A percentile compares a stretch with the other conserved stretches of the same genome.
Evolutionary conservation across 2,888 invertebrate species (phyloP).

Genomic region (Drosophila yooni): DNA sequence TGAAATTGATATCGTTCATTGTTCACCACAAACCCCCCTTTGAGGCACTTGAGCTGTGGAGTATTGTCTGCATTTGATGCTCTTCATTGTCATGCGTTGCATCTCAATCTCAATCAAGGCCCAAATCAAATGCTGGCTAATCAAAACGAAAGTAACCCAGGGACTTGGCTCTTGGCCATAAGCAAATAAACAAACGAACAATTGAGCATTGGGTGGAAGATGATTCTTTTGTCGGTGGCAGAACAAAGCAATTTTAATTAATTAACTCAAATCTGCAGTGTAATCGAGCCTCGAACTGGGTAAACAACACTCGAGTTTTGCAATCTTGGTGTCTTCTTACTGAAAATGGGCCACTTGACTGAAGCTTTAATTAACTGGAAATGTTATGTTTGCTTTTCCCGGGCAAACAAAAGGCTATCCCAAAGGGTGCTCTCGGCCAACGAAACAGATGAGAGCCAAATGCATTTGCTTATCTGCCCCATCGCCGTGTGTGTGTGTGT

Average conservation of each 20-base stretch:
- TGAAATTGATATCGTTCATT: constrained; percentile 34
- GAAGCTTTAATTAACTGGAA: constrained; percentile 80
- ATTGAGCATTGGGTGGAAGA: constrained; percentile 3
- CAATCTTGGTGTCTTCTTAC: constrained; percentile 19
- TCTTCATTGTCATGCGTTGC: constrained; percentile 8
- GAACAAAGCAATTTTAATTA: constrained; percentile 67
- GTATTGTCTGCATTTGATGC: constrained; percentile 41
- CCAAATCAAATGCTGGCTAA: constrained; percentile 22
- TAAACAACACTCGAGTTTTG: constrained; percentile 42
- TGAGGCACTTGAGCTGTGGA: constrained; percentile 3
- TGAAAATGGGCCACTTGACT: constrained; percentile 68
- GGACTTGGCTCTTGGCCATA: constrained; percentile 26
- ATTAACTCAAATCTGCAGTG: constrained; percentile 80
- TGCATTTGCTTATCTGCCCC: constrained; percentile 28
- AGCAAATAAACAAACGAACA: constrained; percentile 30
- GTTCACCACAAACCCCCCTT: constrained; percentile 10
- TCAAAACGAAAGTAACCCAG: constrained; percentile 24
- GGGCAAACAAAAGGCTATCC: constrained; percentile 49
- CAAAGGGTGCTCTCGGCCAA: constrained; percentile 28
- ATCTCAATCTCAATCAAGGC: constrained; percentile 4
- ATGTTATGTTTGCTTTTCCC: constrained; percentile 73
- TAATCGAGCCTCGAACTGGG: constrained; percentile 59
- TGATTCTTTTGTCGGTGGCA: constrained; percentile 40
- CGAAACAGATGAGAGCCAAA: constrained; percentile 40
- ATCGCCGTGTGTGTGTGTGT: not conserved